Percentiles rank a stretch among this genome's conserved stretches.
Conservation (phyloP, 2,113 vertebrate species). For the Menura novaehollandiae region DNA sequence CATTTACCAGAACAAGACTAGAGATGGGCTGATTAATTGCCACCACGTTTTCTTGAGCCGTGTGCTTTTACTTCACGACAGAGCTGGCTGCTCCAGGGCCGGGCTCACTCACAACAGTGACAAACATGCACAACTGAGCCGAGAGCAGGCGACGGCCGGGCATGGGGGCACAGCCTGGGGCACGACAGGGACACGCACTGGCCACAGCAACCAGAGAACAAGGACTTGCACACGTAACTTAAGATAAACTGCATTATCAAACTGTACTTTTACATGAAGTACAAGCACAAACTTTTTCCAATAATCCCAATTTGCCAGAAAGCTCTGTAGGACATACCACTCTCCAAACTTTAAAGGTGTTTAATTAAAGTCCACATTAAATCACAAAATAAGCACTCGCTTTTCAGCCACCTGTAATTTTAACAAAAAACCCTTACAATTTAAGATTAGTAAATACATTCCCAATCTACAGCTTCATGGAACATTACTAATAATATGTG, state of each 20-base stretch:
- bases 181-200: neutral
- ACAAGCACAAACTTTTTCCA: conserved; percentile 17
- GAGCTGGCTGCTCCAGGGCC: neutral
- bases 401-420: conserved; percentile 24
- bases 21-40: neutral
- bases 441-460: conserved; percentile 20
- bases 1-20: neutral
- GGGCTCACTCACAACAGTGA: neutral
- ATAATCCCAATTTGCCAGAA: conserved; percentile 8
- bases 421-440: conserved; percentile 3
- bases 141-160: neutral
- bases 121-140: neutral
- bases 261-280: neutral
- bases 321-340: neutral
- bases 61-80: neutral
- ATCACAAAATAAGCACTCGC: neutral
- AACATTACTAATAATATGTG: conserved; percentile 32
- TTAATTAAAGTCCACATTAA: conserved; percentile 10
- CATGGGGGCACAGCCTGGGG: neutral
- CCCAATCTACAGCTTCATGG: conserved; percentile 5
- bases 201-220: neutral
- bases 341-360: neutral
- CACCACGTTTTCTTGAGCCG: neutral
- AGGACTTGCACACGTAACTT: neutral
- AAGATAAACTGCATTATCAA: neutral